Base-by-base conservation (phyloP, 2,888 invertebrate genomes). In the Scelioninae gen. 1 region DNA sequence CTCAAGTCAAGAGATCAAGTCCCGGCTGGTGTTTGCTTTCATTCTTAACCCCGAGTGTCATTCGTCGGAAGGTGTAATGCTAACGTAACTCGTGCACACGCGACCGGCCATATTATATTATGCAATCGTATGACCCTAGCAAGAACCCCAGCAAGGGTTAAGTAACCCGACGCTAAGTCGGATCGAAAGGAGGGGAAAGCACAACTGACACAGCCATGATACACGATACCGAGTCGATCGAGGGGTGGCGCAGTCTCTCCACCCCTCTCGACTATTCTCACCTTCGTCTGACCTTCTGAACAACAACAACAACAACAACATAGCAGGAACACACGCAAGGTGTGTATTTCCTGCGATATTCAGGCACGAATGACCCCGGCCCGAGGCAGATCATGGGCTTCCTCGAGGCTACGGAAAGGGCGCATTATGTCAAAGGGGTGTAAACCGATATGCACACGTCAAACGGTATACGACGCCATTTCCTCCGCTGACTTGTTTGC, bases 21-120 rank as follows among this genome's bases (percentile, higher is more conserved):
- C 71, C 63, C 77, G 77, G 75, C 43, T 40, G 74, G 82, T 75
- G 82, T 75, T 75, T 75, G 75, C 75, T 79, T 83, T 83, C 78
- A 62, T 74, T 77, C 77, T 77, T 77, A 72, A 71, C 72, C 76
- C 75, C 72, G 62, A 78, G 82, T 74, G 82, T 77, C 77, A 72
- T 65, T 56, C 43, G 78, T 65, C 68, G 65, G 69, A 15, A 81
- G 77, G 77, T 74, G 76, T 68, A 83, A 83, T 62, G 45, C 62
- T 49, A 10, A 13, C 58, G 40, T 40, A 60, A 32, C 47, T 65
- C 63, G 60, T 38, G n/a, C n/a, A n/a, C n/a, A 55, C 58, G 13
- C 4, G 45, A 15, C n/a, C 51, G 47, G 31, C 56, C 51, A 66
- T 69, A 80, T 77, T 74, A 66, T 77, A 69, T 77, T 77, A 75